Base-by-base conservation (phyloP, 1,140 invertebrate genomes). In the Drosophila eugracilis region DNA sequence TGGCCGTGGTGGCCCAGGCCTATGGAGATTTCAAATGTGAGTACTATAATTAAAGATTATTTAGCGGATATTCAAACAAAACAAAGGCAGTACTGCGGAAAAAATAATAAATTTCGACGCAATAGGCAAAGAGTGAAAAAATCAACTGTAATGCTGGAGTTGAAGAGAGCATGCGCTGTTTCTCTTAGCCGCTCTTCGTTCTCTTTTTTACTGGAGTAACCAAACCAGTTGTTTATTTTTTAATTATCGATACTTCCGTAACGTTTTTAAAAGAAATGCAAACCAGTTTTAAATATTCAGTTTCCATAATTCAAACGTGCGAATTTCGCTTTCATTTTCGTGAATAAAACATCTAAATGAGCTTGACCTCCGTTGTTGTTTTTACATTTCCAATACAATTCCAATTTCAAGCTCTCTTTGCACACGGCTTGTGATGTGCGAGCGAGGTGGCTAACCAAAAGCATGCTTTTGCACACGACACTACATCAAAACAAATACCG, bases 401-500 rank as follows among this genome's bases (percentile, higher is more conserved):
- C 49, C 30, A 47, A 41, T 3, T 32, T 50, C 30, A 48, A 28
- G 55, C 47, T 62, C 47, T 62, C 70, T 78, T 88, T 88, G 83
- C 83, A 83, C 83, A 88, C 83, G 78, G 57, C 74, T 50, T 47
- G 26, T 19, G 32, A 19, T 47, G 37, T 9, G 34, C 1, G 39
- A 75, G 47, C 41, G 67, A 37, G 48, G 45, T 72, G 53, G 10
- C 12, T 4, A 12, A 32, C 30, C 30, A 14, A 22, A 28, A 30
- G 12, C 17, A 17, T 42, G 22, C 10, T 70, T 89, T 89, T 89
- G 85, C 85, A 78, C 85, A 89, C 85, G 85, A 57, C 80, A 39
- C 85, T 5, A 74, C 36, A 88, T 45, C 70, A 53, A 88, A 88
- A 88, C 83, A 88, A 88, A 88, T 67, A 30, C 74, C 77, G 81